Base-by-base conservation (phyloP, 2,797 vertebrate genomes). In the Heteromormyrus szaboi region DNA sequence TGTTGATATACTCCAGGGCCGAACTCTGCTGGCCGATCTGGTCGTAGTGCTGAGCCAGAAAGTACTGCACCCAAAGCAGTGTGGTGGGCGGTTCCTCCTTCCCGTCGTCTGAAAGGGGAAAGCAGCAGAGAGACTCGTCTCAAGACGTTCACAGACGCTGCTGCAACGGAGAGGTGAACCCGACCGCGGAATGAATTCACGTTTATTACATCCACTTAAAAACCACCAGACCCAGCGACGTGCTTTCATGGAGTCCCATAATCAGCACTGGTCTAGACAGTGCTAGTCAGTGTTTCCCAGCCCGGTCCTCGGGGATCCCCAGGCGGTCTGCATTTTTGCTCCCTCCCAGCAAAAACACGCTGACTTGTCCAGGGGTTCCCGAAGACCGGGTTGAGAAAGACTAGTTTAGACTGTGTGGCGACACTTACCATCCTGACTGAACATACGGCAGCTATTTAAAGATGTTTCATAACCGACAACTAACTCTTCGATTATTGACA, bases 21-120 rank as follows among this genome's bases (percentile, higher is more conserved):
- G 98, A 94, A 0, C 97, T 97, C 90, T 98, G 97, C 91, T 99
- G 97, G 86, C 96, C 96, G 87, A 98, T 96, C 95, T 97, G 97
- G 94, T 99, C 97, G 83, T 97, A 99, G 93, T 99, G 99, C 92
- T 99, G 99, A 33, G 99, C 98, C 94, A 99, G 96, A 94, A 99
- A 99, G 96, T 99, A 99, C 95, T 99, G 99, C 90, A 99, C 98
- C 99, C 99, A 99, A 86, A 99, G 97, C 94, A 99, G 95, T 22
- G 99, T 99, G 91, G 98, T 99, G 41, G 99, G 98, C 0, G 99
- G 98, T 90, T 99, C 99, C 93, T 99, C 98, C 93, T 99, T 99
- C 22, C 98, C 97, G 25, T 99, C 98, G 93, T 99, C 99, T 99
- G 91, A 0, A 91, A 91, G 72, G 22, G 14, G 33, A 4, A 2